Evolutionary conservation across 2,113 vertebrate genomes (phyloP).

Genomic region (Naja naja): DNA sequence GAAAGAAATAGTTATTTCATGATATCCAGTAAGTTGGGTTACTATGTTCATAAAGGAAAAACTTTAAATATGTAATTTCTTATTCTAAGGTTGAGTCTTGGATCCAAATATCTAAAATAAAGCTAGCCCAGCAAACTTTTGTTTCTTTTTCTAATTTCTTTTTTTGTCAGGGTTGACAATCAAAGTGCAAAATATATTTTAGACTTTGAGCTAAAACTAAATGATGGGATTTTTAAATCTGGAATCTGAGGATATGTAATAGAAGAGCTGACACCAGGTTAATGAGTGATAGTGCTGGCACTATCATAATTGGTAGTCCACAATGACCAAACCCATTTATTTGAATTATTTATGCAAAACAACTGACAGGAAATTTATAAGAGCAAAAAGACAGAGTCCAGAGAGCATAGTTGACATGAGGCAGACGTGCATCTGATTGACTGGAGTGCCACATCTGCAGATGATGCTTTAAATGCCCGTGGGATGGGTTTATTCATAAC

Average conservation of each 20-base stretch:
- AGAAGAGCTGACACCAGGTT: constrained; percentile 43
- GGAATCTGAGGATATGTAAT: constrained; percentile 20
- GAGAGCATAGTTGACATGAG: constrained; percentile 51
- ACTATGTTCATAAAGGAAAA: background rate
- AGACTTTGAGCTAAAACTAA: constrained; percentile 7
- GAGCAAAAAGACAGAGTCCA: constrained; percentile 52
- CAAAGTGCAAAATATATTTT: constrained; percentile 19
- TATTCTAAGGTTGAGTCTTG: background rate
- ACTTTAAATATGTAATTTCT: background rate
- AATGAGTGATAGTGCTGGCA: constrained; percentile 54
- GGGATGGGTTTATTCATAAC: constrained; percentile 53
- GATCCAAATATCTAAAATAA: background rate
- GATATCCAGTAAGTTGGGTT: background rate
- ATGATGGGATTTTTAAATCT: constrained; percentile 25
- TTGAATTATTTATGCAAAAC: constrained; percentile 67
- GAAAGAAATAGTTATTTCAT: background rate
- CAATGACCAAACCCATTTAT: constrained; percentile 56
- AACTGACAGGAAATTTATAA: constrained; percentile 60
- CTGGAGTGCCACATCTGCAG: constrained; percentile 55
- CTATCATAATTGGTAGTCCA: constrained; percentile 49
- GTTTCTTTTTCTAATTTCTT: background rate
- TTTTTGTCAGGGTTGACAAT: background rate
- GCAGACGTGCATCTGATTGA: constrained; percentile 52
- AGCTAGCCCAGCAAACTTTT: background rate
- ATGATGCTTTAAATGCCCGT: constrained; percentile 52